These are phyloP conservation scores for Macquaria australasica DNA, from an alignment of 2,113 vertebrate species.

Conservation along the genomic window DNA sequence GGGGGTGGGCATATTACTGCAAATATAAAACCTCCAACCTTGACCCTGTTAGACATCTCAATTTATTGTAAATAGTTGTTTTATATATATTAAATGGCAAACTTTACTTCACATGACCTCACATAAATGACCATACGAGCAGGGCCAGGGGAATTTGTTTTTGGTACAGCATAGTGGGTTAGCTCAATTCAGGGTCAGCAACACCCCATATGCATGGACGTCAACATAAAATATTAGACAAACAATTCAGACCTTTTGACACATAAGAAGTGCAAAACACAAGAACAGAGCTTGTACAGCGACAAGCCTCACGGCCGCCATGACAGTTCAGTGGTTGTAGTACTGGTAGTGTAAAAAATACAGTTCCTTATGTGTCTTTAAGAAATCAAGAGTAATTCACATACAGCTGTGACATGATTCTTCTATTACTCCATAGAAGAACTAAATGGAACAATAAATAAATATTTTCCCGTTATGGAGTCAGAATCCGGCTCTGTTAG, in stretches of 20 bases:
- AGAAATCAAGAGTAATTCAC: not conserved
- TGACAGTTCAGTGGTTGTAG: not conserved
- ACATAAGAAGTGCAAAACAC: not conserved
- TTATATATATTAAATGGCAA: not conserved
- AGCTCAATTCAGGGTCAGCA: not conserved
- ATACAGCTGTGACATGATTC: not conserved
- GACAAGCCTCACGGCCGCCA: not conserved
- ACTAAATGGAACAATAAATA: constrained; percentile 14
- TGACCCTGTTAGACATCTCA: not conserved
- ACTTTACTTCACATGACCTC: not conserved
- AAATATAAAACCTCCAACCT: not conserved
- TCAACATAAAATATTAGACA: not conserved
- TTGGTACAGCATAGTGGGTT: not conserved
- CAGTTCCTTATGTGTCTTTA: not conserved
- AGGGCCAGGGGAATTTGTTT: not conserved
- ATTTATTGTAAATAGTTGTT: not conserved
- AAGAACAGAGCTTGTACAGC: not conserved
- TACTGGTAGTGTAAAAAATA: not conserved
- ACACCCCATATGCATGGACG: not conserved
- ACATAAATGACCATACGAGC: not conserved
- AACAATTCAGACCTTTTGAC: not conserved
- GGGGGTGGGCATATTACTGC: not conserved
- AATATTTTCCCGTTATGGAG: constrained; percentile 13
- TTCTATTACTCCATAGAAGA: not conserved
- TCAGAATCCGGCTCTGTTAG: not conserved